Percentiles rank a stretch among this genome's conserved stretches.
Evolutionary conservation across 2,113 vertebrate genomes (phyloP).

Genomic region (Melanostigma gelatinosum): DNA sequence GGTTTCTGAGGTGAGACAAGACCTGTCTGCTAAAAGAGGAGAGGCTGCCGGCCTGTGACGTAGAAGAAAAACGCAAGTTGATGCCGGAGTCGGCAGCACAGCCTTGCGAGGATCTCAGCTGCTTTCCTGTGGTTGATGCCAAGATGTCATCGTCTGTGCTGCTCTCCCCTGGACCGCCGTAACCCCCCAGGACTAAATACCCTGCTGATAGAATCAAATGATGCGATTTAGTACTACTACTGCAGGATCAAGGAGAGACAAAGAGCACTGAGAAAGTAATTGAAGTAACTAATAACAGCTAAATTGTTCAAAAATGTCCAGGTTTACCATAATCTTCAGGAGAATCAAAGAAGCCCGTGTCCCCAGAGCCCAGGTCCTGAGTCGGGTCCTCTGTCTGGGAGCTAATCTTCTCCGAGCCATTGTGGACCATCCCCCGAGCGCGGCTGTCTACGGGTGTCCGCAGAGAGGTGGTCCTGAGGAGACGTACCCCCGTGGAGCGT

Average conservation of each 20-base stretch:
- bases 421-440: conserved; percentile 65
- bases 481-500: conserved; percentile 74
- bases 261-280: background rate
- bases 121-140: conserved; percentile 77
- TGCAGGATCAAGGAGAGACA: background rate
- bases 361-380: conserved; percentile 80
- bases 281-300: background rate
- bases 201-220: conserved; percentile 78
- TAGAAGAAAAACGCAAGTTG: conserved; percentile 79
- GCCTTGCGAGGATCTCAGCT: conserved; percentile 76
- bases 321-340: conserved; percentile 86
- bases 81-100: conserved; percentile 80
- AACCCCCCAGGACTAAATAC: conserved; percentile 92
- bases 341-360: conserved; percentile 91
- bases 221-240: background rate
- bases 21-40: conserved; percentile 87
- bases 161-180: conserved; percentile 88
- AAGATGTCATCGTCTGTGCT: conserved; percentile 91
- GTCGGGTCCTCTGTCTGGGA: conserved; percentile 61
- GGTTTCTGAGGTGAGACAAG: conserved; percentile 88
- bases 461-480: conserved; percentile 84
- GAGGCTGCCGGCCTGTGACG: conserved; percentile 78
- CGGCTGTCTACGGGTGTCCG: conserved; percentile 77
- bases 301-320: background rate
- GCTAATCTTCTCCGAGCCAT: conserved; percentile 67